Base-by-base conservation (phyloP, 2,888 invertebrate species). In the Melieria crassipennis region DNA sequence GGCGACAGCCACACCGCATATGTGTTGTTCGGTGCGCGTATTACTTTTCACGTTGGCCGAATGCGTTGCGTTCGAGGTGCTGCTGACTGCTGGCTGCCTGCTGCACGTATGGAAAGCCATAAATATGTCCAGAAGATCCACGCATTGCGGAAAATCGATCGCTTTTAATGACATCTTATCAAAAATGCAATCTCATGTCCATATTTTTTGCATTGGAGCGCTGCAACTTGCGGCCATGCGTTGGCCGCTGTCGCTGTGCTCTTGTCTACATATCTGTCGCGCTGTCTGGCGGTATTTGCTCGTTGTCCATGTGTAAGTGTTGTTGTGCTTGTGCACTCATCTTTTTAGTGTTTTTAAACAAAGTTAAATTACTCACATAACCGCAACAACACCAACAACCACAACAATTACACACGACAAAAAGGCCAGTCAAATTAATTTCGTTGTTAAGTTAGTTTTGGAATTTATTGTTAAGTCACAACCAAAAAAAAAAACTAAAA, bases 101-200 rank as follows among this genome's bases (percentile, higher is more conserved):
- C 46, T 50, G 69, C 16, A 46, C 68, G 63, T 71, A 75, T 75
- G 74, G 75, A 73, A 78, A 75, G 74, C 77, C 78, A 78, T 78
- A 78, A 78, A 78, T 78, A 78, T 77, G 76, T 77, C 78, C 74
- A 75, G 71, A 75, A 76, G 78, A 78, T 77, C 78, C 76, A 76
- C 77, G 78, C 77, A 78, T 75, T 78, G 75, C 77, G 79, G 77
- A 77, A 79, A 80, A 80, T 80, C 78, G 80, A 80, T 80, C 80
- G 80, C 76, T 78, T 79, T 80, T 80, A 78, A 80, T 80, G 79
- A 80, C 80, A 78, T 75, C 78, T 80, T 79, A 80, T 80, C 78
- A 80, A 79, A 79, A 78, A 76, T 74, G 75, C 79, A 79, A 80
- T 80, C 80, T 77, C 72, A 73, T 80, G 77, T 79, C 80, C 79